Evolutionary conservation across 2,888 invertebrate species (phyloP).

Genomic region (Drosophila neotestacea): DNA sequence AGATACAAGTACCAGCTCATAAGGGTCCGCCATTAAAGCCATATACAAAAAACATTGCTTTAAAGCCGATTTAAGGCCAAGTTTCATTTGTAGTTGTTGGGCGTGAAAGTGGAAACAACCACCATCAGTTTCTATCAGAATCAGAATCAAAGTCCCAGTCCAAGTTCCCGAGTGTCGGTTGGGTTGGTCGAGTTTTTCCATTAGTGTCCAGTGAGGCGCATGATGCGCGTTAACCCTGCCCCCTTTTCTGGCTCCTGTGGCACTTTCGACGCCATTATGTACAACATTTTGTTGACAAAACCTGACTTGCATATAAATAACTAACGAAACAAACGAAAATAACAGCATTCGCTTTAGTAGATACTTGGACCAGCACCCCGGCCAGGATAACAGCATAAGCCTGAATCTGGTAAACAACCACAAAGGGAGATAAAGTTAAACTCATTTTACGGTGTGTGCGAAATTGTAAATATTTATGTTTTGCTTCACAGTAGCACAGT

Average conservation of each 20-base stretch:
- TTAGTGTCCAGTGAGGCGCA: slow-evolving; percentile 76
- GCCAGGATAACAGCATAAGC: slow-evolving; percentile 39
- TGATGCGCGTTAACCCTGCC: slow-evolving; percentile 63
- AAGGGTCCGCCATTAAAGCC: slow-evolving; percentile 27
- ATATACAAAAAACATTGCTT: slow-evolving; percentile 14
- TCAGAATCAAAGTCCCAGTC: not conserved
- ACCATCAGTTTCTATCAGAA: slow-evolving; percentile 30
- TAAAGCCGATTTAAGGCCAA: slow-evolving; percentile 58
- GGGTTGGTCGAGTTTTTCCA: slow-evolving; percentile 65
- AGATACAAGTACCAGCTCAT: slow-evolving; percentile 7
- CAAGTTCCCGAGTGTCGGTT: slow-evolving; percentile 4
- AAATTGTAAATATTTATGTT: slow-evolving; percentile 79
- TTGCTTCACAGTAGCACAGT: slow-evolving; percentile 37
- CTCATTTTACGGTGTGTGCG: slow-evolving; percentile 77
- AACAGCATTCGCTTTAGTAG: slow-evolving; percentile 26
- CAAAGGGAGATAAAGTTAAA: slow-evolving; percentile 78
- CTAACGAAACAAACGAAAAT: slow-evolving; percentile 58
- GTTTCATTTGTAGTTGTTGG: slow-evolving; percentile 25
- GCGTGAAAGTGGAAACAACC: slow-evolving; percentile 68
- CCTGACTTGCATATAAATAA: slow-evolving; percentile 83
- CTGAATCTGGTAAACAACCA: slow-evolving; percentile 71
- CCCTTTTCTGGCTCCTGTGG: slow-evolving; percentile 6
- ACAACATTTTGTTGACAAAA: slow-evolving; percentile 65
- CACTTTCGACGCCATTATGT: slow-evolving; percentile 74
- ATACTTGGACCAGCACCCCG: not conserved